Evolutionary conservation across 1,140 invertebrate genomes (phyloP), one percentile per base, ranked within the genome.

Genomic region (Drosophila kohkoa): DNA sequence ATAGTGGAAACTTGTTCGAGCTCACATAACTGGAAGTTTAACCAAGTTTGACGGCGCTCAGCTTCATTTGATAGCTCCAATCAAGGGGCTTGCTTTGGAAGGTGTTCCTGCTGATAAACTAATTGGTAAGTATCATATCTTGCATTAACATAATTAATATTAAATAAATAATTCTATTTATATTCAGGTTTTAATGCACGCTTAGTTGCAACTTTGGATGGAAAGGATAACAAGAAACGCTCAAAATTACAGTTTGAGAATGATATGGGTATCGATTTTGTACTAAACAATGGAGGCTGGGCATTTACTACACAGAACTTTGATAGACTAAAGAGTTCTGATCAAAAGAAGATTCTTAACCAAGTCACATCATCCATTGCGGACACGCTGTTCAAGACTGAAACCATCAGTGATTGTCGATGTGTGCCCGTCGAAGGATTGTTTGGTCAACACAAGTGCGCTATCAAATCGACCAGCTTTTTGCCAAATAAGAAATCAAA

Each of bases 201-300:
- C 46, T 73, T 92, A 20, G 92, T 94, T 3, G 93, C 92, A 48
- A 94, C 93, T 1, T 93, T 94, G 72, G 94, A 94, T 35, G 93
- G 94, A 5, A 93, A 93, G 65, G 94, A 95, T 57, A 93, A 90
- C 51, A 95, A 95, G 83, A 95, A 95, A 79, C 93, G 93, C 54
- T 91, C 89, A 16, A 94, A 94, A 45, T 69, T 95, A 6, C 83
- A 85, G 20, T 93, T 94, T 28, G 75, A 93, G 28, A 89, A 82
- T 57, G 95, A 95, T 74, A 94, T 94, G 80, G 95, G 95, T 65
- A 93, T 94, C 65, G 93, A 94, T 58, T 78, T 91, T 49, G 88
- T 91, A 1, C 68, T 89, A 1, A 77, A 89, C 15, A 87, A 87
- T 54, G 82, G 85, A 6, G 92, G 92, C 1, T 92, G 91, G 90